Base-by-base conservation (phyloP, 2,888 invertebrate species). In the Aleiodes testaceus region DNA sequence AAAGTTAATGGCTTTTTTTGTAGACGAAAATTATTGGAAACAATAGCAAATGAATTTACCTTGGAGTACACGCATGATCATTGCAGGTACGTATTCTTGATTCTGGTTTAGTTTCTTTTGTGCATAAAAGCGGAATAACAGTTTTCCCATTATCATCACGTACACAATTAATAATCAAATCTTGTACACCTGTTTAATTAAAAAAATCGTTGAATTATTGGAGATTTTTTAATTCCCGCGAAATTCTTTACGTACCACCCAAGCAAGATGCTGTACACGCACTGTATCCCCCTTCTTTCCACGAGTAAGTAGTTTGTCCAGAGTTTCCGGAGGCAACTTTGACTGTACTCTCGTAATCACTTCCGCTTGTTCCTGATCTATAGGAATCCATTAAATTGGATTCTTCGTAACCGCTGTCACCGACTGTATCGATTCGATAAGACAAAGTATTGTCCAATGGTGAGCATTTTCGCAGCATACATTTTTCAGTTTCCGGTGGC, bases 221-320 rank as follows among this genome's bases (percentile, higher is more conserved):
- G 2, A 22, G 26, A 26, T 26, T n/a, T n/a, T n/a, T n/a, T n/a
- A n/a, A n/a, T n/a, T n/a, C n/a, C 47, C 3, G 55, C 63, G 20
- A 1, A 22, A 49, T 53, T 50, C 30, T 30, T 26, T 30, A 22
- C 92, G 82, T 79, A 82, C 95, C 95, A 77, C 97, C 97, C 1
- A 98, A 90, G 84, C 98, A 99, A 7, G 96, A 95, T 0, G 96
- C 96, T 81, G 96, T 97, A 89, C 99, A 99, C 74, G 95, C 94
- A 0, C 96, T 96, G 81, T 95, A 97, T 0, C 97, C 97, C 80
- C 93, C 93, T 81, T 95, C 94, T 79, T 93, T 93, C 97, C 97
- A 97, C 0, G 95, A 93, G 86, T 95, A 96, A 0, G 95, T 94
- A 78, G 94, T 94, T 16, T 94, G 93, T 0, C 93, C 93, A 4